A percentile compares a stretch with the other conserved stretches of the same genome.
These are phyloP conservation scores for Andrena bucephala DNA, from an alignment of 2,888 invertebrate species.

Conservation along the genomic window DNA sequence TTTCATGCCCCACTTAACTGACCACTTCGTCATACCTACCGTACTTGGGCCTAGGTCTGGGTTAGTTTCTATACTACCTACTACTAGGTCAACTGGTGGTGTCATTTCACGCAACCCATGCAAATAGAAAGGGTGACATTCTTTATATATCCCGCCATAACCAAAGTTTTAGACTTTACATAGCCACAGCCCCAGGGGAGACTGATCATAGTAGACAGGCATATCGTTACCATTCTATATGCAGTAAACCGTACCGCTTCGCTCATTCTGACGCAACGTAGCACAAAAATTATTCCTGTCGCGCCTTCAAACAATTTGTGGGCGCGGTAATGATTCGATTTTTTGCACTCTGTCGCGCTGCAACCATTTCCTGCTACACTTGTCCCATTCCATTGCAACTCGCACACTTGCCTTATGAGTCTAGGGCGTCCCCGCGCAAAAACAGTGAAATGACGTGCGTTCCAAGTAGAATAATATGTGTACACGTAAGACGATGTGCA, in stretches of 20 bases:
- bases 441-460: constrained; percentile 4
- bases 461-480: neutral
- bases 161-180: too few relatives aligned
- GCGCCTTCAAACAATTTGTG: constrained; percentile 11
- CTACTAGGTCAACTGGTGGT: too few relatives aligned
- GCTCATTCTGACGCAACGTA: neutral
- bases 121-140: too few relatives aligned
- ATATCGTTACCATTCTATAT: neutral
- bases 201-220: neutral
- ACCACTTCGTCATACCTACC: too few relatives aligned
- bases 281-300: constrained; percentile 2
- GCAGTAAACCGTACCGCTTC: neutral
- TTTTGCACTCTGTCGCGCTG: constrained; percentile 13
- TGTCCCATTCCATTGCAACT: neutral
- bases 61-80: too few relatives aligned
- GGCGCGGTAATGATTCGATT: neutral
- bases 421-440: neutral
- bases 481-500: neutral
- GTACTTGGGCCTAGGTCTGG: too few relatives aligned
- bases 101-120: too few relatives aligned
- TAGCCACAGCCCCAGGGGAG: neutral
- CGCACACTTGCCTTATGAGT: neutral
- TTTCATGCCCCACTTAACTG: too few relatives aligned
- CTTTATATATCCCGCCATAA: too few relatives aligned
- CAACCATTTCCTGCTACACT: neutral